Base-by-base conservation (phyloP, 2,888 invertebrate species). In the Ophion ventricosus region DNA sequence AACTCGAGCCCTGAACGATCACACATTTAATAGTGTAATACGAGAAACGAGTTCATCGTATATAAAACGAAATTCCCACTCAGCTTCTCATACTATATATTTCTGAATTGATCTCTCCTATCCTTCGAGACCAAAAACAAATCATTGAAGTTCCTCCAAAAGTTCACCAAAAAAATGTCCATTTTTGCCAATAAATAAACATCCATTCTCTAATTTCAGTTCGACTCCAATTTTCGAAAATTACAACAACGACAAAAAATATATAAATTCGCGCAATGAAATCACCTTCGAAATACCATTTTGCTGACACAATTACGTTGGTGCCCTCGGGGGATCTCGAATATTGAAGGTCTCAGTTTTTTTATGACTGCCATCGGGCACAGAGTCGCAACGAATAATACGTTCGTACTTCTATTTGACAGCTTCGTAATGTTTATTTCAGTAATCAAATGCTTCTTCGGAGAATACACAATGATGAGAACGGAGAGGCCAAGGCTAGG, bases 321-420 rank as follows among this genome's bases (percentile, higher is more conserved):
- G 35, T 11, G 14, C 29, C 40, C 56, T 64, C 20, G 26, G 35
- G 54, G 40, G 7, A 20, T 61, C 61, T 14, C 23, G 63, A 26
- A 26, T n/a, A 49, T 74, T 54, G 43, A 74, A 74, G 63, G 54
- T 49, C 29, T 74, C 63, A 29, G 14, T 54, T 43, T 61, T 26
- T 61, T 75, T 75, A 79, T 66, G 63, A 83, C 76, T 66, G 70
- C 78, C 66, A 64, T 26, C 79, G 40, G 57, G 11, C 61, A 80
- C 78, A 43, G 64, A 61, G 40, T 63, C 49, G 26, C 35, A 17
- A 17, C n/a, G n/a, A 70, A 49, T 70, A 23, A 57, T 10, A 57
- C 67, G 79, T 57, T 84, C 57, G 26, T 76, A 63, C 54, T 63
- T 70, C 54, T 25, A 73, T 73, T 35, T 74, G 26, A 54, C n/a